Conservation (phyloP, 2,888 invertebrate genomes). For the Rhaphigaster nebulosa region DNA sequence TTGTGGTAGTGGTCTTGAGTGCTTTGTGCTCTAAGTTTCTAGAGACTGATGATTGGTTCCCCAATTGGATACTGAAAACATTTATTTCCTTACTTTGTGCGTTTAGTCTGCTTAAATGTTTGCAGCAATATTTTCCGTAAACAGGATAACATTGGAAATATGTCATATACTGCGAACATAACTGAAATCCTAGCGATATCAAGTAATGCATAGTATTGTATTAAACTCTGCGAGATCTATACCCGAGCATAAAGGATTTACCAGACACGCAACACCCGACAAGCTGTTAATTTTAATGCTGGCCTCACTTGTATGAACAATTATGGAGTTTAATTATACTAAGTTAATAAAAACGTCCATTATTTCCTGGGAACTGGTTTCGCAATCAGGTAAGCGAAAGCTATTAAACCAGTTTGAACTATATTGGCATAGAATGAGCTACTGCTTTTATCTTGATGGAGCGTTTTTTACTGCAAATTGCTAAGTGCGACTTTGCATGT, state of each 20-base stretch:
- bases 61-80: too few relatives aligned
- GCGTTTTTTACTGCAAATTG: constrained; percentile 6
- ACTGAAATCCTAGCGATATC: neutral
- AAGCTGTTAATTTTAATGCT: neutral
- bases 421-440: neutral
- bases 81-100: too few relatives aligned
- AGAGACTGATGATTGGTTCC: too few relatives aligned
- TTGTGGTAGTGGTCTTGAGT: too few relatives aligned
- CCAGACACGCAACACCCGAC: neutral
- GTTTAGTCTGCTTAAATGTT: too few relatives aligned
- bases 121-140: too few relatives aligned
- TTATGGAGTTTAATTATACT: neutral
- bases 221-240: neutral
- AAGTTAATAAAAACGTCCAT: neutral
- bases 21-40: too few relatives aligned
- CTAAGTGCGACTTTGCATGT: constrained; percentile 60
- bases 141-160: neutral
- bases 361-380: neutral
- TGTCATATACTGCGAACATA: neutral
- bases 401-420: neutral
- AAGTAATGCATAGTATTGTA: neutral
- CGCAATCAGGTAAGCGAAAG: neutral
- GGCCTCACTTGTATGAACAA: neutral
- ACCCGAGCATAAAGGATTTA: neutral
- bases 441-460: constrained; percentile 3